Evolutionary conservation across 2,888 invertebrate genomes (phyloP).

Genomic region (Norana najaformis): DNA sequence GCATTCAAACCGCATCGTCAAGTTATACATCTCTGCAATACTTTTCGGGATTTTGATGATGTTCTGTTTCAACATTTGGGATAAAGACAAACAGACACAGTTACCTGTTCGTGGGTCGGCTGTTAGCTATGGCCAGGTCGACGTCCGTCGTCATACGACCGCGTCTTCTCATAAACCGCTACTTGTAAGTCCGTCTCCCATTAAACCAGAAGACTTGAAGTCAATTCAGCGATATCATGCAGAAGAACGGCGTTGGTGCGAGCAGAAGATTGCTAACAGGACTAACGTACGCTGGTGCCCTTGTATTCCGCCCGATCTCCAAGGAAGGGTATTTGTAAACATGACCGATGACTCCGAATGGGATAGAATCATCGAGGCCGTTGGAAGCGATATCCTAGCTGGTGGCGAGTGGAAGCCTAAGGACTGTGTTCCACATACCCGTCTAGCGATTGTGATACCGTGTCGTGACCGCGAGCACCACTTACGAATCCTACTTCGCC

Average conservation of each 20-base stretch:
- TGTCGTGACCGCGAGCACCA: constrained; percentile 4
- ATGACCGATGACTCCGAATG: background rate
- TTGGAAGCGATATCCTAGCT: background rate
- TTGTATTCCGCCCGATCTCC: background rate
- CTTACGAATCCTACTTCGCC: constrained; percentile 5
- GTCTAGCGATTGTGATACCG: background rate
- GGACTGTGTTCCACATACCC: background rate
- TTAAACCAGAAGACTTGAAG: no score
- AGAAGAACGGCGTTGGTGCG: background rate
- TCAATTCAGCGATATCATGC: background rate
- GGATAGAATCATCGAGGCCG: background rate
- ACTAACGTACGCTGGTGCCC: background rate
- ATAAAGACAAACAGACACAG: no score
- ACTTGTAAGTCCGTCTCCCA: no score
- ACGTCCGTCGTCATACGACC: no score
- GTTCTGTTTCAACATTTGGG: no score
- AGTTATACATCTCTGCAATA: no score
- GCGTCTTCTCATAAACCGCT: no score
- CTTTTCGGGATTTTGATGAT: no score
- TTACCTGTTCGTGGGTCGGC: no score
- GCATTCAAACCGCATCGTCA: no score
- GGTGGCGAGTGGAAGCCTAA: background rate
- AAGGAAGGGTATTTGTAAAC: background rate
- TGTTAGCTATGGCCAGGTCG: no score
- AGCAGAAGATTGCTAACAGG: background rate